Percentiles rank a stretch among this genome's conserved stretches.
Conservation (phyloP, 2,113 vertebrate species). For the Brachionichthys hirsutus region DNA sequence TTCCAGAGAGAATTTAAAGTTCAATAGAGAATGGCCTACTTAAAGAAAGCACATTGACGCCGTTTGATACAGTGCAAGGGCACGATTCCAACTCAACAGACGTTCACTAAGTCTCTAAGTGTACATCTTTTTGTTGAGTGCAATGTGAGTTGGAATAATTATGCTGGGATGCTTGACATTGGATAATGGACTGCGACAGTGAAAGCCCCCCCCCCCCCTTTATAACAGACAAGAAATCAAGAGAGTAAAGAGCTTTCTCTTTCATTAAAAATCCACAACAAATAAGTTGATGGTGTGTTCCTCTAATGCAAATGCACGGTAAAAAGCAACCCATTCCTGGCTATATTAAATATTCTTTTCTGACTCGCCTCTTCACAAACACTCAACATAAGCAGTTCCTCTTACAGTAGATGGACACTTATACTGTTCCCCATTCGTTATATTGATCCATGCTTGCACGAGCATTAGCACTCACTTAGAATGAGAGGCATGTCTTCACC, state of each 20-base stretch:
- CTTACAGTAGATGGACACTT: slow-evolving; percentile 63
- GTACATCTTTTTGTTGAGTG: slow-evolving; percentile 28
- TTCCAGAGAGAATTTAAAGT: slow-evolving; percentile 2
- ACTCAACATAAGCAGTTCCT: slow-evolving; percentile 47
- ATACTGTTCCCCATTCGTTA: slow-evolving; percentile 62
- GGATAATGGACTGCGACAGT: slow-evolving; percentile 52
- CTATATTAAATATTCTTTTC: slow-evolving; percentile 28
- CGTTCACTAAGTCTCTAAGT: not conserved
- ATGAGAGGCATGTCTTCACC: slow-evolving; percentile 59
- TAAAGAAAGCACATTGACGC: not conserved
- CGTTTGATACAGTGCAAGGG: slow-evolving; percentile 27
- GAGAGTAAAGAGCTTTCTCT: not conserved
- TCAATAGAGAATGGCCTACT: not conserved
- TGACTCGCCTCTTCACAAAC: slow-evolving; percentile 39
- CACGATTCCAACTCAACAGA: slow-evolving; percentile 6
- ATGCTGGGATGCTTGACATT: slow-evolving; percentile 19
- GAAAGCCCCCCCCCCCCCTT: slow-evolving; percentile 47
- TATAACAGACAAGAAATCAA: slow-evolving; percentile 7
- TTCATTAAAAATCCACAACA: slow-evolving; percentile 7
- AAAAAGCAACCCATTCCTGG: not conserved
- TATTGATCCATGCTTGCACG: slow-evolving; percentile 73
- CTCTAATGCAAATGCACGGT: not conserved
- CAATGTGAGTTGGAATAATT: slow-evolving; percentile 43
- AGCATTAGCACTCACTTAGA: slow-evolving; percentile 71
- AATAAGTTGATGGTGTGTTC: not conserved